Evolutionary conservation across 2,888 invertebrate species (phyloP).

Genomic region (Blera fallax): DNA sequence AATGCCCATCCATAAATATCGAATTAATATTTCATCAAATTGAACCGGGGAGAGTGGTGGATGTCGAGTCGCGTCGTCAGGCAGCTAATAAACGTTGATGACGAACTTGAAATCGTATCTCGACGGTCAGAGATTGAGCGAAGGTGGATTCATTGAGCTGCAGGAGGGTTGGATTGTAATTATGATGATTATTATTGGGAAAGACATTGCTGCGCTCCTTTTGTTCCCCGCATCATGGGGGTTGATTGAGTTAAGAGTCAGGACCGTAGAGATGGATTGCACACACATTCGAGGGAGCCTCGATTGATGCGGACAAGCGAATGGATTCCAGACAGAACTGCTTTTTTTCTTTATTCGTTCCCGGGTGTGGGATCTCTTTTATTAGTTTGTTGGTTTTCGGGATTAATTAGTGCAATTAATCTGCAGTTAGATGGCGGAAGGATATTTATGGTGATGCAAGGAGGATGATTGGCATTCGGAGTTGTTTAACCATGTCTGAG

Average conservation of each 20-base stretch:
- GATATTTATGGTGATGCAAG: constrained; percentile 13
- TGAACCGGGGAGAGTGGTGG: constrained; percentile 45
- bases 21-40: constrained; percentile 73
- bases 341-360: neutral
- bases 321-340: constrained; percentile 43
- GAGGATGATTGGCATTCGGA: constrained; percentile 44
- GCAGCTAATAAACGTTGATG: constrained; percentile 66
- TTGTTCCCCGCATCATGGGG: constrained; percentile 31
- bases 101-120: constrained; percentile 17
- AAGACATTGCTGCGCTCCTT: constrained; percentile 35
- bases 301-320: constrained; percentile 47
- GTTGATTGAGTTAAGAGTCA: constrained; percentile 55
- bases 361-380: constrained; percentile 31
- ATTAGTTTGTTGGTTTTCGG: constrained; percentile 71
- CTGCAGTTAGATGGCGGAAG: constrained; percentile 76
- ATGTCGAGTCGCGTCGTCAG: constrained; percentile 30
- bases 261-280: constrained; percentile 44
- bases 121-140: constrained; percentile 47
- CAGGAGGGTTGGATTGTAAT: constrained; percentile 54
- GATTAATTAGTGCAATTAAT: constrained; percentile 82
- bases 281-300: constrained; percentile 14
- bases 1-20: constrained; percentile 72
- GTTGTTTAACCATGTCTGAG: constrained; percentile 54
- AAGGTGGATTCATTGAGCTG: constrained; percentile 46
- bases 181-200: constrained; percentile 64